These are phyloP conservation scores for Hydractinia echinata DNA, from an alignment of 30 jellyfish, hydroid and myxozoan genomes.

Conservation along the genomic window DNA sequence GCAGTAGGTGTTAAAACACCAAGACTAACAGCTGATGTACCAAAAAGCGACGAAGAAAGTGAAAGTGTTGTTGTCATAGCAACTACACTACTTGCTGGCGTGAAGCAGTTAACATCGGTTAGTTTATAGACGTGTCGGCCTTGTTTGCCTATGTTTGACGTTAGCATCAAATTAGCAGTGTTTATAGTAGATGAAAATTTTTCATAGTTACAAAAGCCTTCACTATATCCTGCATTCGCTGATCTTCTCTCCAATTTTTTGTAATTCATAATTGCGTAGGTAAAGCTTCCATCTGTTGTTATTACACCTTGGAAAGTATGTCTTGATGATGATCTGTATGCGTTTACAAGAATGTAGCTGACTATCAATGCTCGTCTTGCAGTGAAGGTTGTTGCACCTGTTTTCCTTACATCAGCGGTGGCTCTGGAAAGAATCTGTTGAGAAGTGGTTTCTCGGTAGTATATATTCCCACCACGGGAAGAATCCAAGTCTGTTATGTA, in stretches of 20 bases:
- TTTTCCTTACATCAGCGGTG: background rate
- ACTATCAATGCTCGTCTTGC: conserved; percentile 2
- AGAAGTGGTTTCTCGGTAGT: background rate
- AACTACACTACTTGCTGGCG: background rate
- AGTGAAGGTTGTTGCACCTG: background rate
- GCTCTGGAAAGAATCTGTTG: background rate
- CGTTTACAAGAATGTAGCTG: background rate
- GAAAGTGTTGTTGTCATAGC: background rate
- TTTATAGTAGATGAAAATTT: background rate
- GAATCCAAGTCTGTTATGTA: background rate
- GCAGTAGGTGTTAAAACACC: background rate
- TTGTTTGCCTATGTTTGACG: background rate
- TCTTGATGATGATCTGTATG: background rate
- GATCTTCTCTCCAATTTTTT: background rate
- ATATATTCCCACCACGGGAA: background rate
- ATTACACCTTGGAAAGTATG: background rate
- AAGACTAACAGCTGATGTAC: too few relatives aligned
- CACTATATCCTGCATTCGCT: background rate
- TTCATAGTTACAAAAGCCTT: background rate
- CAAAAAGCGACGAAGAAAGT: too few relatives aligned
- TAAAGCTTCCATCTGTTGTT: background rate
- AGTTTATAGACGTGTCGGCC: conserved; percentile 9
- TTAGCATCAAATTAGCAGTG: background rate
- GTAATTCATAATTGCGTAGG: background rate
- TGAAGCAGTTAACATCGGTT: background rate